Evolutionary conservation across 53 echinoderm and acorn worm species (phyloP), one percentile per base, ranked within the genome.

Genomic region (Apostichopus leukothele): DNA sequence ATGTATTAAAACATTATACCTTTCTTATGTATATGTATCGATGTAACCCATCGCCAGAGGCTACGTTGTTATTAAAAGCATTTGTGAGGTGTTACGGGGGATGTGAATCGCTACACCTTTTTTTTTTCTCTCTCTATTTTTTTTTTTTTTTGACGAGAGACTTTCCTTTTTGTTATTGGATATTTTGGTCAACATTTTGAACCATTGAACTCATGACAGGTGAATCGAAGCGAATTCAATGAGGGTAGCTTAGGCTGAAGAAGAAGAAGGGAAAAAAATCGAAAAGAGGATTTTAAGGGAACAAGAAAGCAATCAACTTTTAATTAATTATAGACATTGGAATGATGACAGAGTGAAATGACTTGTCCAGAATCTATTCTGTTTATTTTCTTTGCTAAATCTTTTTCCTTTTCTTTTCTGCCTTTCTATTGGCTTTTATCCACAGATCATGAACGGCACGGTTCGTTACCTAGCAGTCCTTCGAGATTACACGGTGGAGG

Each of bases 161-260:
- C 7, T 57, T 57, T 57, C 39, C 39, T 57, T 57, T 57, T 57
- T 57, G 71, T 71, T 19, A 71, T 71, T 16, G 71, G 71, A 16
- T 71, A n/a, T 21, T 71, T 81, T 81, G 81, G 81, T 81, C 51
- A 54, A 10, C 53, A 10, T 19, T 81, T 81, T 16, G 22, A 81
- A 54, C 59, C 81, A 81, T 81, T 81, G 81, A 81, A 51, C 23
- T 54, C 81, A 59, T 81, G 81, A 81, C 55, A 81, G 81, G 20
- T 81, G 81, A 81, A 81, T 81, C 81, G 81, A 81, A 81, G 55
- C 59, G 55, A 81, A 59, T 57, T 81, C 55, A 81, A 81, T 81
- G 81, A 54, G 81, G 54, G 53, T 81, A 21, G 81, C 50, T 27
- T 39, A 39, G 39, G 39, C 39, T 3, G 39, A 2, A 39, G 39